Conservation (phyloP, 2,797 vertebrate species). For the Falco naumanni region DNA sequence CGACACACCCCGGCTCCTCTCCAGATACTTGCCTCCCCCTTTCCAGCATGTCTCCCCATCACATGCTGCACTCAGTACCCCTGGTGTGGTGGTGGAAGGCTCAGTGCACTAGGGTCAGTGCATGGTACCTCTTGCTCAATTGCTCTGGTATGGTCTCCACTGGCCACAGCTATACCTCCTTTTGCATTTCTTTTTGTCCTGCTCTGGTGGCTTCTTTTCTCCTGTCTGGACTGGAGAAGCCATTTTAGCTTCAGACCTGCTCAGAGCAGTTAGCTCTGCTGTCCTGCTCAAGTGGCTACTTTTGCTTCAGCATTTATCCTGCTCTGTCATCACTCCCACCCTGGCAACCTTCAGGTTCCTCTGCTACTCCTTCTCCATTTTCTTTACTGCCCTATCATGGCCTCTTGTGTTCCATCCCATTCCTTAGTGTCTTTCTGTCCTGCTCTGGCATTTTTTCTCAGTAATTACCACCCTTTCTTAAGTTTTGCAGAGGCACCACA, state of each 20-base stretch:
- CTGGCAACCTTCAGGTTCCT: neutral
- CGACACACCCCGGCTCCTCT: neutral
- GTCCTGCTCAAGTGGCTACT: neutral
- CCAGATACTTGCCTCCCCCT: neutral
- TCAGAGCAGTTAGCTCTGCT: neutral
- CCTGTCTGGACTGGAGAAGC: neutral
- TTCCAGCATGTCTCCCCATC: neutral
- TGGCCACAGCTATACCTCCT: neutral
- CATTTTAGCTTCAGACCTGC: neutral
- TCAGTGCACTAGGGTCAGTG: too few species aligned
- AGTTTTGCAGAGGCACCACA: too few species aligned
- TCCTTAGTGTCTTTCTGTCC: neutral
- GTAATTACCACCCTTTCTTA: neutral
- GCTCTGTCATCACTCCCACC: neutral
- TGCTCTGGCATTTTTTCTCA: neutral
- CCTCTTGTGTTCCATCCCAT: neutral
- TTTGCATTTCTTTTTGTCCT: neutral
- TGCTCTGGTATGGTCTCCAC: neutral
- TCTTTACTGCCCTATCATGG: neutral
- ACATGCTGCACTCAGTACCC: rapidly evolving
- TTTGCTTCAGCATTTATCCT: neutral
- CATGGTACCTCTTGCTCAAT: too few species aligned
- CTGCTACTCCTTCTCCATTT: neutral
- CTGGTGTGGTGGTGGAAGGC: neutral
- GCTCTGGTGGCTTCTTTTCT: neutral